These are phyloP conservation scores for Gallinago media DNA, from an alignment of 2,113 vertebrate genomes.

Conservation along the genomic window DNA sequence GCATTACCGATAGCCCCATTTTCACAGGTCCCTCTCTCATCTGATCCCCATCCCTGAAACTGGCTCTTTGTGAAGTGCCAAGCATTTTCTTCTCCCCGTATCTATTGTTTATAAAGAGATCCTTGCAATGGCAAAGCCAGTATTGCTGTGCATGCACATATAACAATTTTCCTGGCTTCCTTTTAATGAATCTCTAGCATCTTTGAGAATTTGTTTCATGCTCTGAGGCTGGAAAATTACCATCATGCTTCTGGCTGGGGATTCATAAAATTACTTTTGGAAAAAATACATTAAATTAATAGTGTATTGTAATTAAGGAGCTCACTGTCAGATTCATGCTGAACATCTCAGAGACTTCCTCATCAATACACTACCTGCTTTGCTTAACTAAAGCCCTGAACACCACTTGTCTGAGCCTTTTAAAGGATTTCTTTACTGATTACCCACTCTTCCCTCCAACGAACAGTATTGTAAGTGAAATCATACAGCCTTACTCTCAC, in stretches of 20 bases:
- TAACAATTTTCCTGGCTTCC: not conserved
- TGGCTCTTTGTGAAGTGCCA: not conserved
- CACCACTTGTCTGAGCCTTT: not conserved
- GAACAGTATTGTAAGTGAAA: not conserved
- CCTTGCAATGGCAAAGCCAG: not conserved
- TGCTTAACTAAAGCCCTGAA: conserved; percentile 9
- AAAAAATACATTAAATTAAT: conserved; percentile 12
- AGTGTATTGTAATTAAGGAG: not conserved
- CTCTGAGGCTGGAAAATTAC: conserved; percentile 19
- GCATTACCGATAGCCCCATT: not conserved
- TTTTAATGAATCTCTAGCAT: not conserved
- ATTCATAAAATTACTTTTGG: conserved; percentile 25
- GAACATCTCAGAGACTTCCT: not conserved
- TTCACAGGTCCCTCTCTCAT: not conserved
- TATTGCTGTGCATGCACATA: not conserved
- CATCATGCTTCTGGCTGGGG: not conserved
- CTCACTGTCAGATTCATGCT: not conserved
- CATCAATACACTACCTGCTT: not conserved
- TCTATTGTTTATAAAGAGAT: not conserved
- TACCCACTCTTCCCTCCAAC: not conserved
- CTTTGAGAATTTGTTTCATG: not conserved
- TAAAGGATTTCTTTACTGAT: not conserved
- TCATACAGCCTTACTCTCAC: not conserved
- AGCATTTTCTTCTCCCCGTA: not conserved
- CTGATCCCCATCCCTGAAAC: not conserved